Percentiles rank a stretch among this genome's conserved stretches.
Evolutionary conservation across 2,797 vertebrate genomes (phyloP).

Genomic region (Cynopterus sphinx): DNA sequence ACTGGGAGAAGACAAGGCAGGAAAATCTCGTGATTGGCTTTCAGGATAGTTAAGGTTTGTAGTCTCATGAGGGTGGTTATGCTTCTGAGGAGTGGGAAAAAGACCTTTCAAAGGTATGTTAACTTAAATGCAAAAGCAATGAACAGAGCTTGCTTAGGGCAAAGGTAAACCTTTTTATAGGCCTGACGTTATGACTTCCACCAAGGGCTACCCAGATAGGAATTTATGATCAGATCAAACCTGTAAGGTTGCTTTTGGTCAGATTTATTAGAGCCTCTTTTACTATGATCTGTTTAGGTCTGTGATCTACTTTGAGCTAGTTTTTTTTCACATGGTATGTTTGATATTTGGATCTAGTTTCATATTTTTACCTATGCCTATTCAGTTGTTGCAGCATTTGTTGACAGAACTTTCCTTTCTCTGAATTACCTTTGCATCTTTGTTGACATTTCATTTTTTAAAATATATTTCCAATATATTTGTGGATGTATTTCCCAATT

Average conservation of each 20-base stretch:
- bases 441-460: background rate
- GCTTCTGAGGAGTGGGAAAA: background rate
- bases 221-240: background rate
- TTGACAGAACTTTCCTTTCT: background rate
- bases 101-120: background rate
- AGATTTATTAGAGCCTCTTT: background rate
- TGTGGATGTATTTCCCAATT: background rate
- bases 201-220: background rate
- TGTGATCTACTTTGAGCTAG: background rate
- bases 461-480: background rate
- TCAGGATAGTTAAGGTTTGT: background rate
- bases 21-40: background rate
- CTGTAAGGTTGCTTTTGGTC: background rate
- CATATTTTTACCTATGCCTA: background rate
- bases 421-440: background rate
- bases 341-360: background rate
- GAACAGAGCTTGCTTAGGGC: background rate
- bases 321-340: background rate
- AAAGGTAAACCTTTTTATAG: background rate
- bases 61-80: background rate
- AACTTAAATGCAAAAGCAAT: background rate
- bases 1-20: background rate
- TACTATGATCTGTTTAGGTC: background rate
- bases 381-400: background rate
- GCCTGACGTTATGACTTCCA: background rate